Conservation (phyloP, 1,140 invertebrate genomes). For the Heliconius congener region DNA sequence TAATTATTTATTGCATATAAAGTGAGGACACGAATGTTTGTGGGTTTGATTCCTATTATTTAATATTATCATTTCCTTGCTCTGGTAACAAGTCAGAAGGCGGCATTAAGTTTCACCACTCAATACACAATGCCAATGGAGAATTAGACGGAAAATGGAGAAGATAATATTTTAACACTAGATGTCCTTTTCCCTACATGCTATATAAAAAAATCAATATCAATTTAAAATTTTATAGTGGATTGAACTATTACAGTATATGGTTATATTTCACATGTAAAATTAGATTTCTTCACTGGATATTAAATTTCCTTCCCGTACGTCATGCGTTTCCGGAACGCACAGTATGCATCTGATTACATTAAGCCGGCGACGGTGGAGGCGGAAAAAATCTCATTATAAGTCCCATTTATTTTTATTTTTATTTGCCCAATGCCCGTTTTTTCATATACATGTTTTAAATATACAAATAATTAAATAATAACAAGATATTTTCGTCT, state of each 20-base stretch:
- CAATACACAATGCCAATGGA: too few species aligned
- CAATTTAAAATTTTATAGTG: not conserved
- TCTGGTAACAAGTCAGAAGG: too few species aligned
- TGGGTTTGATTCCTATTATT: too few species aligned
- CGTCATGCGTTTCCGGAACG: slow-evolving; percentile 36
- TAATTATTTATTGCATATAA: not conserved
- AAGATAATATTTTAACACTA: too few species aligned
- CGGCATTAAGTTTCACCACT: too few species aligned
- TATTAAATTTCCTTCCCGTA: slow-evolving; percentile 40
- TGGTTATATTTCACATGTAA: slow-evolving; percentile 14
- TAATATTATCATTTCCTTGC: too few species aligned
- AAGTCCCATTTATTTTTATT: not conserved
- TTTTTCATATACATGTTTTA: not conserved
- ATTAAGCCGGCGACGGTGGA: slow-evolving; percentile 18
- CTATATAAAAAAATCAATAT: too few species aligned
- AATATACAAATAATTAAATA: not conserved
- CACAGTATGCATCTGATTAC: slow-evolving; percentile 36
- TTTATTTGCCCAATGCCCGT: not conserved
- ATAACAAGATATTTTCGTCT: too few species aligned
- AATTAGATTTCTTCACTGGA: slow-evolving; percentile 36
- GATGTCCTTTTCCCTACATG: too few species aligned
- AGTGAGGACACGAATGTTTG: too few species aligned
- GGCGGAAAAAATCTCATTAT: slow-evolving; percentile 11
- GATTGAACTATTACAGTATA: not conserved
- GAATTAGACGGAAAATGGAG: too few species aligned